Percentiles rank a stretch among this genome's conserved stretches.
These are phyloP conservation scores for Macropodus opercularis DNA, from an alignment of 2,797 vertebrate genomes.

Conservation along the genomic window DNA sequence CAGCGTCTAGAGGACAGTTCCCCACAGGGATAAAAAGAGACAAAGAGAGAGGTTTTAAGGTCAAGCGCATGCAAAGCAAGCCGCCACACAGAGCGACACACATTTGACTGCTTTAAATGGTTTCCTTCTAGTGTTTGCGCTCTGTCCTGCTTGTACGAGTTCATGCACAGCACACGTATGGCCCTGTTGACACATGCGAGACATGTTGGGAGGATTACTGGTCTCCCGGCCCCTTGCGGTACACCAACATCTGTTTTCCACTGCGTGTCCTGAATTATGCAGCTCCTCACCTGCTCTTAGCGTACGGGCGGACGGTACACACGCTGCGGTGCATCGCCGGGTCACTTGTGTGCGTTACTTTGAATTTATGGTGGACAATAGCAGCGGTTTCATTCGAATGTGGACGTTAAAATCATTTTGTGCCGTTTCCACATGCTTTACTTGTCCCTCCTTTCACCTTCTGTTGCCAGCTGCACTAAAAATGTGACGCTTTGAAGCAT, in stretches of 20 bases:
- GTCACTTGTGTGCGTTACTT: background rate
- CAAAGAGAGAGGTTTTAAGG: conserved; percentile 36
- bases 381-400: no score
- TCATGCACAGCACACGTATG: conserved; percentile 12
- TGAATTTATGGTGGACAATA: no score
- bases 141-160: background rate
- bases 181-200: conserved; percentile 18
- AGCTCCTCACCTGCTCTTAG: conserved; percentile 55
- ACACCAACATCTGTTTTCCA: conserved; percentile 58
- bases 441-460: background rate
- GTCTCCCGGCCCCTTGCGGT: conserved; percentile 17
- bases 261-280: conserved; percentile 43
- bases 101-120: background rate
- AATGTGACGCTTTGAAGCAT: conserved; percentile 4
- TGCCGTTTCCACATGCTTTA: background rate
- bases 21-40: conserved; percentile 11
- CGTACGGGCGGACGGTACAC: background rate
- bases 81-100: background rate
- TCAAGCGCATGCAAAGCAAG: conserved; percentile 37
- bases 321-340: background rate
- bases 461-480: background rate
- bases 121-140: no score
- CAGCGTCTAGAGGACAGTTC: conserved; percentile 28
- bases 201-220: conserved; percentile 24
- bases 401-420: background rate